phyloP scores from a whole-genome alignment of 2,797 vertebrate genomes.

The Chaunax sp. region DNA sequence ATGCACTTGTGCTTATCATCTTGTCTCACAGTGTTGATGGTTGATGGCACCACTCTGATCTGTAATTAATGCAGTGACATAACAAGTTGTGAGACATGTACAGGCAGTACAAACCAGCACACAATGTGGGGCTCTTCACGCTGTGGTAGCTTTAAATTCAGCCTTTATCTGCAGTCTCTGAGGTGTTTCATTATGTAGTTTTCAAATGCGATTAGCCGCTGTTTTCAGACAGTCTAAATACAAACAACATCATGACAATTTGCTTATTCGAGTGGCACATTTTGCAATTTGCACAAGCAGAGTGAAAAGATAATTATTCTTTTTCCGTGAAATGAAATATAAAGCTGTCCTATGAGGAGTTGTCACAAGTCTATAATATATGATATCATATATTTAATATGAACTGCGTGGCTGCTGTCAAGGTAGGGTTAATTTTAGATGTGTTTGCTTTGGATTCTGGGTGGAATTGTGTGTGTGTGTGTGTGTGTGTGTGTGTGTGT shows the following conservation, averaged over 20 bases:
- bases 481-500: constrained; percentile 24
- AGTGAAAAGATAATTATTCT: background rate
- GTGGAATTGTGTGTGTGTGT: constrained; percentile 18
- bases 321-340: constrained; percentile 30
- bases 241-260: background rate
- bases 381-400: background rate
- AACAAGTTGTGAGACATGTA: constrained; percentile 20
- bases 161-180: constrained; percentile 23
- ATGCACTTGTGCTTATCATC: constrained; percentile 46
- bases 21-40: constrained; percentile 15
- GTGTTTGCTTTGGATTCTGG: constrained; percentile 69
- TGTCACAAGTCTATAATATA: constrained; percentile 1
- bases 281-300: constrained; percentile 19
- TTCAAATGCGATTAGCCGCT: constrained; percentile 21
- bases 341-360: constrained; percentile 42
- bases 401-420: constrained; percentile 48
- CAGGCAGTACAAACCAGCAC: constrained; percentile 1
- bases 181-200: constrained; percentile 25
- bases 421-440: constrained; percentile 50
- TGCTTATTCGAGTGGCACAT: constrained; percentile 10
- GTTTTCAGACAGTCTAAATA: constrained; percentile 8
- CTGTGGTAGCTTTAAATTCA: constrained; percentile 9
- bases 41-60: constrained; percentile 46
- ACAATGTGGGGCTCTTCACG: background rate
- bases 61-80: constrained; percentile 52